Evolutionary conservation across 2,888 invertebrate genomes (phyloP), one percentile per base, ranked within the genome.

Genomic region (Ichneumoninae sp.): DNA sequence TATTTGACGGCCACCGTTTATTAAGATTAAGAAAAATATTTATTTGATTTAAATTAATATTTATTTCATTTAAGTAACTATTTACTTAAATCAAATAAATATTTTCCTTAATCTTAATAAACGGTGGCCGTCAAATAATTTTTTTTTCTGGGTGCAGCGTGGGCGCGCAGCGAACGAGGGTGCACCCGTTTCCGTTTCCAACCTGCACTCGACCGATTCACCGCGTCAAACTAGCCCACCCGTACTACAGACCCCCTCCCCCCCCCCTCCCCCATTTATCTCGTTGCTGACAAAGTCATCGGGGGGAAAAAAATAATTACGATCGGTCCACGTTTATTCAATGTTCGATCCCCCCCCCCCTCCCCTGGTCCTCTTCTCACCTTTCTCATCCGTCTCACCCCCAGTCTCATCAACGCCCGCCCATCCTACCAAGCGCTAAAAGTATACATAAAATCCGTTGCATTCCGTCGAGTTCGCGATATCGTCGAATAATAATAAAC

Each of bases 301-400:
- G 88, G 89, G 89, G 66, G 74, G 82, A 71, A 82, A 92, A 92
- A 91, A 92, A 92, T 93, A 93, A 93, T 93, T 91, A 92, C 91
- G 89, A 90, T 90, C 90, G 90, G 81, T 87, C 57, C 70, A 63
- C 68, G 76, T 68, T 83, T 66, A 73, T 76, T 85, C 83, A 76
- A 68, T 30, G 40, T 70, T 71, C 65, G 73, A 40, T 70, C 50
- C 76, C 68, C 74, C 68, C 74, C 33, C 6, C 36, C 8, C 8
- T 1, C 36, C 6, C 7, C 36, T 1, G 40, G 10, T 60, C 60
- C 70, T n/a, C 70, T 60, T 75, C 73, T 26, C 30, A 50, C 66
- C 26, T 22, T 33, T 54, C 26, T 7, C 52, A 44, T 87, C 80
- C 70, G 81, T 2, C 40, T 10, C 86, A 73, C 78, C 77, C 81